Base-by-base conservation (phyloP, 1,140 invertebrate species). In the Geopemphigus sp. region DNA sequence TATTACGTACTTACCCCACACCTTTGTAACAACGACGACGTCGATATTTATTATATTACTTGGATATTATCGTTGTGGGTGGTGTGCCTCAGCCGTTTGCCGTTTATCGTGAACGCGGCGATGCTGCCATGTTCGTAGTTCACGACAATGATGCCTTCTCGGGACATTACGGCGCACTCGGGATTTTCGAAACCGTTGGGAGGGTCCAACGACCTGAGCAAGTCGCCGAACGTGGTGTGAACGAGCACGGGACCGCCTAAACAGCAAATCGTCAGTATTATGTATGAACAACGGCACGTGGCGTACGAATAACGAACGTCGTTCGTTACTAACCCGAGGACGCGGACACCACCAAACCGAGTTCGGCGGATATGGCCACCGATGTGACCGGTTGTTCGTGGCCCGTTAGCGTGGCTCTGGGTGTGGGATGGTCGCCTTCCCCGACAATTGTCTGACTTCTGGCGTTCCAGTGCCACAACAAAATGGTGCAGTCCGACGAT, bases 401-500 rank as follows among this genome's bases (percentile, higher is more conserved):
- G 1, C 98, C 98, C 0, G 97, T 99, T 0, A 99, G 87, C 3
- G 97, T 98, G 3, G 97, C 96, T 81, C 96, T 89, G 1, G 98
- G 98, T 45, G 96, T 96, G 1, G 97, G 97, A 64, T 93, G 89
- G 84, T 98, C 94, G 17, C 93, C 94, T 85, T 99, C 97, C 6
- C 97, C 97, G 54, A 98, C 94, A 83, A 99, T 96, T 66, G 94
- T 95, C 85, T 97, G 95, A 59, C 94, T 95, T 66, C 96, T 89
- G 0, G 96, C 95, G 84, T 94, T 98, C 95, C 98, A 99, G 84
- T 98, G 97, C 98, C 98, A 99, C 6, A 99, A 87, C 63, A 99
- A 88, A 11, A 99, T 95, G 0, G 97, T 98, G 85, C 97, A 99
- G 86, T 99, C 98, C 14, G 96, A 94, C 54, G 95, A 96, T 45